A percentile compares a stretch with the other conserved stretches of the same genome.
Evolutionary conservation across 1,140 invertebrate genomes (phyloP).

Genomic region (Lethrus apterus): DNA sequence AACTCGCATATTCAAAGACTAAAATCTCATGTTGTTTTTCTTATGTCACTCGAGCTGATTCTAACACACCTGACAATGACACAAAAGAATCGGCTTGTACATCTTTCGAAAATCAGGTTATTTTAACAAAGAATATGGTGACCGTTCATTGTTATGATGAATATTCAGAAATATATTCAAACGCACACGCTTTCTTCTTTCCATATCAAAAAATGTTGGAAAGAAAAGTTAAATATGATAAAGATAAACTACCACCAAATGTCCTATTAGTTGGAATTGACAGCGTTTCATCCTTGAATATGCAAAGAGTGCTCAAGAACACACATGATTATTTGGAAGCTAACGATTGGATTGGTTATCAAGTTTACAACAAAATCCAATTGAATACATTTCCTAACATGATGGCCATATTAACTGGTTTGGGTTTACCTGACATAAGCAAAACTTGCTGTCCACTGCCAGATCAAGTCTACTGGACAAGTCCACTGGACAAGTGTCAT

Average conservation of each 20-base stretch:
- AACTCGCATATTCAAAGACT: conserved; percentile 21
- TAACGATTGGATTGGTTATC: conserved; percentile 44
- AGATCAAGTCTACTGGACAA: no score
- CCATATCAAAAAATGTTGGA: conserved; percentile 25
- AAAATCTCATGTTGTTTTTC: conserved; percentile 14
- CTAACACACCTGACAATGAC: neutral
- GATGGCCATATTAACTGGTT: conserved; percentile 67
- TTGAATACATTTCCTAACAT: conserved; percentile 80
- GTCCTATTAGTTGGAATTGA: conserved; percentile 76
- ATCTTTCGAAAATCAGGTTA: neutral
- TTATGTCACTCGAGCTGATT: no score
- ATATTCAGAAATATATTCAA: conserved; percentile 41
- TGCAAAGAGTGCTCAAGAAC: conserved; percentile 66
- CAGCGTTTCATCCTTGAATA: conserved; percentile 71
- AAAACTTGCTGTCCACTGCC: no score
- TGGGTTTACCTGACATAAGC: no score
- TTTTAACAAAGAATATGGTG: neutral
- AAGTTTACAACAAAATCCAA: conserved; percentile 61
- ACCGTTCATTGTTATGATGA: conserved; percentile 2
- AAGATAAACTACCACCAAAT: conserved; percentile 40
- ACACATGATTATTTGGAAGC: conserved; percentile 56
- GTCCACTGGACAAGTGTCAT: conserved; percentile 53
- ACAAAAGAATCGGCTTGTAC: neutral
- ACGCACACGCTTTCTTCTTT: conserved; percentile 41
- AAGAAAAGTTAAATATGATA: conserved; percentile 21